Evolutionary conservation across 2,797 vertebrate genomes (phyloP), one percentile per base, ranked within the genome.

Genomic region (Pangasius mekongensis): DNA sequence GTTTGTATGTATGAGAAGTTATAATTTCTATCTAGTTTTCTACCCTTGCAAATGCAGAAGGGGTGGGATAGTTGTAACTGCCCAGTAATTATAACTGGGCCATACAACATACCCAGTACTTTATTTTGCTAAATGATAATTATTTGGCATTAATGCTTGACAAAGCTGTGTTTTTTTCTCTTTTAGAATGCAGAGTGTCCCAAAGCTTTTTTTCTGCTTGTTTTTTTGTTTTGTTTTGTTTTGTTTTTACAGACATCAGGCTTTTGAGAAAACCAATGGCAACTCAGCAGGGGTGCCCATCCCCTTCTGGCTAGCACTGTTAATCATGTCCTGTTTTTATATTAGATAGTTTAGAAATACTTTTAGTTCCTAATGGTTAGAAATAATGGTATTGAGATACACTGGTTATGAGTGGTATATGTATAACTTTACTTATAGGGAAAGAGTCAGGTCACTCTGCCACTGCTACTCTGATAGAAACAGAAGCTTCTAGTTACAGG

Each of bases 1-100:
- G 52, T 13, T 22, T 85, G 39, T 90, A 62, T 77, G n/a, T n/a
- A n/a, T n/a, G 62, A 54, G 67, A 83, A 83, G 54, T 83, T 36
- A 76, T 47, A 36, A 58, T 83, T 83, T 69, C 49, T 49, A 22
- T 36, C n/a, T 69, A 33, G 30, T 11, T 43, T 73, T 39, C 69
- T 43, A 24, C 36, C 33, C 36, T 49, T 5, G 5, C 49, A 76
- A 27, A 76, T 76, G 24, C 39, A 49, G 43, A 49, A 13, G 3
- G 24, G 43, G 24, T n/a, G 24, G 43, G 43, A 49, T 27, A 14
- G 4, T n/a, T 77, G 5, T 30, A 43, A 36, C 18, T 22, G 69
- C 20, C 69, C 18, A 43, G 69, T 73, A 73, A 47, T 49, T 27
- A 49, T 14, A 52, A 52, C 3, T 14, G 3, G n/a, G 8, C 43